Evolutionary conservation across 2,888 invertebrate species (phyloP), one percentile per base, ranked within the genome.

Genomic region (Drosophila diplacantha): DNA sequence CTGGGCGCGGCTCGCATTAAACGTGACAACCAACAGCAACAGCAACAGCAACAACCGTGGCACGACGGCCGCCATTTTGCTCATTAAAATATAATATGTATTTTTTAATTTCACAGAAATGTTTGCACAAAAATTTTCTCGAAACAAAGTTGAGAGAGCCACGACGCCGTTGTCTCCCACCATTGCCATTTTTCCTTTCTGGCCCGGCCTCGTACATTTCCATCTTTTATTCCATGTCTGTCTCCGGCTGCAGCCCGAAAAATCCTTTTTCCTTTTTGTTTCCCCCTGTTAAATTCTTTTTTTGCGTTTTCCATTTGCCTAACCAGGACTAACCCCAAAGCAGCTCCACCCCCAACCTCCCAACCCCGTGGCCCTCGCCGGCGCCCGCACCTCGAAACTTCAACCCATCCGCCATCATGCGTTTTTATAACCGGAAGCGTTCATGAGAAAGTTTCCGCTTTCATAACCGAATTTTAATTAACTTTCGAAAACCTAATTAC

Each of bases 381-480:
- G 11, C 20, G 7, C 20, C 20, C 22, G 9, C 26, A 9, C 26
- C 26, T 9, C n/a, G 3, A 39, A 37, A 32, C 44, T 38, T 46
- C 55, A 57, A 47, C 39, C 66, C 55, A 46, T 38, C 67, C 69
- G 70, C 68, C 71, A 60, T 71, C 65, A 73, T 80, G 75, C 75
- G 71, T 72, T 75, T 71, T 85, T 66, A 67, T 66, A 67, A 77
- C 71, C 81, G 80, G 74, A 85, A 85, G 86, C 86, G 84, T 83
- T 85, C 85, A 86, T 81, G 86, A 80, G 79, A 84, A 86, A 84
- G 84, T 86, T 87, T 86, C 86, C 85, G 86, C 86, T 86, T 87
- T 87, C 85, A 86, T 86, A 87, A 86, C 86, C 85, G 85, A 87
- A 87, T 87, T 87, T 87, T 87, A 87, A 87, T 87, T 87, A 87